Base-by-base conservation (phyloP, 2,888 invertebrate species). In the Leptinotarsa haldemani region DNA sequence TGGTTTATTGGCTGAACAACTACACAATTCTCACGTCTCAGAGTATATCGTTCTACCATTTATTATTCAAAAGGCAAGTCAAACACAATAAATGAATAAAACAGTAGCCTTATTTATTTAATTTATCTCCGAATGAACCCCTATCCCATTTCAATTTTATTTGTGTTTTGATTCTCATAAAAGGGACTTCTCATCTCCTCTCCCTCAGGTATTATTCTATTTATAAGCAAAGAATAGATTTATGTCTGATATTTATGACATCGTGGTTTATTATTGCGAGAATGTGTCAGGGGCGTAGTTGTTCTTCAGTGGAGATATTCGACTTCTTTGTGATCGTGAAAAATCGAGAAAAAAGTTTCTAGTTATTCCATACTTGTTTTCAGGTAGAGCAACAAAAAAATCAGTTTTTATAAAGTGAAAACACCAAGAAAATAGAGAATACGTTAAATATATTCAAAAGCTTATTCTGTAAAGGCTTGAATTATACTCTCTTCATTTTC, bases 41-140 rank as follows among this genome's bases (percentile, higher is more conserved):
- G n/a, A 16, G 50, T 50, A 18, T n/a, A 15, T 61, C 25, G 22
- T 56, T 56, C 4, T 30, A 13, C 40, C 40, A 12, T 61, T 61
- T 61, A 40, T 61, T 61, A 61, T 61, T 61, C 61, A 61, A 40
- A 61, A 61, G 61, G 61, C 25, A 61, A 61, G 61, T 30, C 40
- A 25, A 61, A 61, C 61, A 61, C 22, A 16, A 61, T 61, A 61
- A n/a, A 30, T 61, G 61, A 61, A 61, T 67, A 67, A 52, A 67
- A 53, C 46, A 67, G 53, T 53, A 30, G 67, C 53, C 52, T 67
- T 67, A 67, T 67, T 67, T 67, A 67, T 67, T 67, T 67, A 50
- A 67, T 56, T 20, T 53, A 61, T 61, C 25, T 40, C n/a, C 40
- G 30, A 53, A 67, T 53, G 53, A 52, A 67, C 67, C 53, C 52